These are phyloP conservation scores for Cladopsammia gracilis DNA, from an alignment of 64 coral and sea anemone genomes.

Conservation along the genomic window DNA sequence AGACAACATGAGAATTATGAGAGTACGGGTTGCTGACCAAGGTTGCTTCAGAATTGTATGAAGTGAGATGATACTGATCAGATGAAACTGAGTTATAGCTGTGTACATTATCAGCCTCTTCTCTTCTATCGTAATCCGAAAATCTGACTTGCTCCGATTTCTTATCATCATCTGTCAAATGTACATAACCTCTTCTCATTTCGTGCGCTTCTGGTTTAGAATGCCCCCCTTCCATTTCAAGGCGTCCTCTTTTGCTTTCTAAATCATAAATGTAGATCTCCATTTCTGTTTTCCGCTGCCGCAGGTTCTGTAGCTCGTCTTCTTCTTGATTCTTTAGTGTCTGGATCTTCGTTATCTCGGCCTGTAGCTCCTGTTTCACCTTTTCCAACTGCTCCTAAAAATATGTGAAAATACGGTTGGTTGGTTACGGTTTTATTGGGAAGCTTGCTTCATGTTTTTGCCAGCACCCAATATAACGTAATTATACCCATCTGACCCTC, in stretches of 20 bases:
- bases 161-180: not conserved
- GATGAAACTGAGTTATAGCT: not conserved
- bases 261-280: slow-evolving; percentile 59
- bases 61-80: not conserved
- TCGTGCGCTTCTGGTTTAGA: slow-evolving; percentile 12
- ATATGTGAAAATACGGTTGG: not conserved
- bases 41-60: not conserved
- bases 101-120: not conserved
- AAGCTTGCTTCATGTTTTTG: not conserved
- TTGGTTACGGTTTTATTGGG: too few species aligned
- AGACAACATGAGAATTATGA: not conserved
- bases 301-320: slow-evolving; percentile 41
- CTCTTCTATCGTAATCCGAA: not conserved
- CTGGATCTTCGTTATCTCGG: slow-evolving; percentile 66
- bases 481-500: too few species aligned
- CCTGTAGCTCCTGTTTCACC: slow-evolving; percentile 69
- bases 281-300: slow-evolving; percentile 71
- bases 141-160: not conserved
- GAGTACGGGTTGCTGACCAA: not conserved
- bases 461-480: too few species aligned
- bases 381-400: slow-evolving; percentile 29
- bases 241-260: slow-evolving; percentile 67
- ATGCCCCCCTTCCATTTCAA: slow-evolving; percentile 64
- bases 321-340: slow-evolving; percentile 80
- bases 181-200: slow-evolving; percentile 9